phyloP scores from a whole-genome alignment of 2,797 vertebrate species.

The Percopsis omiscomaycus region DNA sequence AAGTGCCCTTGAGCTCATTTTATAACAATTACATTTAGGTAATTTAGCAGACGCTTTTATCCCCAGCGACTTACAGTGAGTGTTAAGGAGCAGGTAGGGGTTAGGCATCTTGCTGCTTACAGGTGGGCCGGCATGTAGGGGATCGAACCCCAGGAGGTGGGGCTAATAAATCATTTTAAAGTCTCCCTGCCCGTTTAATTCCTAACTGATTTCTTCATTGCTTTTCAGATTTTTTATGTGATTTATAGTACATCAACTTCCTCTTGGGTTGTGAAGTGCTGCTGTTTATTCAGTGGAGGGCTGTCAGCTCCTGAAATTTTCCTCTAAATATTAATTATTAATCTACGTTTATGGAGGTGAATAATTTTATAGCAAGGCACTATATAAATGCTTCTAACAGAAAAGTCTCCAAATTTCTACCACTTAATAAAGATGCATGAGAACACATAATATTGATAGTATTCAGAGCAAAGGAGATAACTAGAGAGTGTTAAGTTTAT shows the following conservation, averaged over 20 bases:
- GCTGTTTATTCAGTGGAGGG: slow-evolving; percentile 57
- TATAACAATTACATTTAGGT: too few species aligned
- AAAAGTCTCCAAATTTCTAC: slow-evolving; percentile 1
- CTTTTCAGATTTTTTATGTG: slow-evolving; percentile 52
- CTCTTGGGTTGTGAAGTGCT: slow-evolving; percentile 55
- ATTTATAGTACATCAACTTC: slow-evolving; percentile 61
- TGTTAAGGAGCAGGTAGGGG: too few species aligned
- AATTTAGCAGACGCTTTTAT: too few species aligned
- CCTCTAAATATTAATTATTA: slow-evolving; percentile 70
- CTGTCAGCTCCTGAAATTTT: slow-evolving; percentile 59
- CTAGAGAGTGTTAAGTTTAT: too few species aligned
- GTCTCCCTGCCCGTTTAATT: slow-evolving; percentile 50
- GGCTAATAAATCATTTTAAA: slow-evolving; percentile 55
- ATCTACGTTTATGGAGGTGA: slow-evolving; percentile 52
- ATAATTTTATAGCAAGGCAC: slow-evolving; percentile 50
- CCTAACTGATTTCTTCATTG: slow-evolving; percentile 56
- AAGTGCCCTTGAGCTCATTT: too few species aligned
- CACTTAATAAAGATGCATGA: not conserved
- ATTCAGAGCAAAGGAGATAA: not conserved
- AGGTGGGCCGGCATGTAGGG: too few species aligned
- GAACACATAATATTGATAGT: not conserved
- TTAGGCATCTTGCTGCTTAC: too few species aligned
- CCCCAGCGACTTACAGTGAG: too few species aligned
- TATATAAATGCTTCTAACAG: slow-evolving; percentile 25
- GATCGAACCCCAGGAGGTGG: slow-evolving; percentile 36